Evolutionary conservation across 2,888 invertebrate genomes (phyloP), one percentile per base, ranked within the genome.

Genomic region (Drosophila nr. perissopoda): DNA sequence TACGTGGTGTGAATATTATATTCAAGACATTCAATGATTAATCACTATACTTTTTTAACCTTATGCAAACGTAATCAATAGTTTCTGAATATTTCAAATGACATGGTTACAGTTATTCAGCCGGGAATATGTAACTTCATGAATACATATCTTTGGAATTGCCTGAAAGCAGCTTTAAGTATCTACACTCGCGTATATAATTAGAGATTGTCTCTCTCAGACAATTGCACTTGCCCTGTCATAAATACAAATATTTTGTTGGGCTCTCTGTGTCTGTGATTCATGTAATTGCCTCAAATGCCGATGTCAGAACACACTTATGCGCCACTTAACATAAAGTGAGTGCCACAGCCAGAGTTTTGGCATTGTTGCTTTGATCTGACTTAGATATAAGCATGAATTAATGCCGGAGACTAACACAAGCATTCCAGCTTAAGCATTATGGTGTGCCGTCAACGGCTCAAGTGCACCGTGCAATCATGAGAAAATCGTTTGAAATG

Each of bases 331-430:
- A 53, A 65, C 56, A 48, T 58, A 63, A 79, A 58, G 53, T 58
- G 57, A 48, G 52, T 61, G 51, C n/a, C 21, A 38, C 57, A 49
- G 34, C 31, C 29, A 21, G 34, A 33, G 21, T 29, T 34, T n/a
- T 34, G 48, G 60, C 58, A 66, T 68, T 58, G 59, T 63, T 62
- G 67, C 85, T 79, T 87, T 87, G 79, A 87, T 89, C 76, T 84
- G 64, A 36, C 56, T 76, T 38, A 69, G 67, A 73, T 51, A 48
- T 52, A 58, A 60, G 61, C 52, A 58, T 49, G 49, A 48, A 58
- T 64, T 66, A 73, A 80, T 56, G 56, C 11, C 33, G 7, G 48
- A 21, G 31, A 21, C 38, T 31, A 38, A 29, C 52, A 36, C 16
- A 40, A 54, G 51, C 36, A 29, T 42, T 18, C 5, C 21, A 25